These are phyloP conservation scores for Rhinophrynus dorsalis DNA, from an alignment of 2,797 vertebrate genomes.

Conservation along the genomic window DNA sequence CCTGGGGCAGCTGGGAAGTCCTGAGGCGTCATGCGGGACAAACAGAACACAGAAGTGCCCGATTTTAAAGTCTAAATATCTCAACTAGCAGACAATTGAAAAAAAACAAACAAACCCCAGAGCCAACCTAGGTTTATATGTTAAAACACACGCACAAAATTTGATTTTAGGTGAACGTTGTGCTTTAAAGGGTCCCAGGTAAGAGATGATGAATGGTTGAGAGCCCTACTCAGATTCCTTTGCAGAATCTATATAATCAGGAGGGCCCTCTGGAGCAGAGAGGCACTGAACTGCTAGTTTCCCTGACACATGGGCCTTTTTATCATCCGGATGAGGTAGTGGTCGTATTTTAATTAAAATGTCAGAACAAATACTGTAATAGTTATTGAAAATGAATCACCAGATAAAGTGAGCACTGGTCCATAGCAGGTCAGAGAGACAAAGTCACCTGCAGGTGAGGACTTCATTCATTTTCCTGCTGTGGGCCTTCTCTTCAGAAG, in stretches of 20 bases:
- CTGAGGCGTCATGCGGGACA: too few species aligned
- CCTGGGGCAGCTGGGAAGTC: too few species aligned
- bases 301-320: conserved; percentile 76
- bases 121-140: too few species aligned
- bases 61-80: too few species aligned
- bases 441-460: conserved; percentile 80
- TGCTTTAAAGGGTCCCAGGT: neutral
- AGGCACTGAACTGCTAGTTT: conserved; percentile 73
- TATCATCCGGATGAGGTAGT: conserved; percentile 85
- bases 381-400: conserved; percentile 88
- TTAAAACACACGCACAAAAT: too few species aligned
- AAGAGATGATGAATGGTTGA: conserved; percentile 66
- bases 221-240: conserved; percentile 66
- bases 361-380: conserved; percentile 88
- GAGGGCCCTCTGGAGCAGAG: conserved; percentile 72
- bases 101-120: too few species aligned
- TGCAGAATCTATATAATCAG: conserved; percentile 62
- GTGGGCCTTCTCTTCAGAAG: too few species aligned
- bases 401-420: conserved; percentile 82
- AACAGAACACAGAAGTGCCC: too few species aligned
- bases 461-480: conserved; percentile 75
- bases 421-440: conserved; percentile 85
- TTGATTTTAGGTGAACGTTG: too few species aligned
- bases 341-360: conserved; percentile 92
- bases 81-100: too few species aligned